Evolutionary conservation across 2,797 vertebrate genomes (phyloP).

Genomic region (Hipposideros larvatus): DNA sequence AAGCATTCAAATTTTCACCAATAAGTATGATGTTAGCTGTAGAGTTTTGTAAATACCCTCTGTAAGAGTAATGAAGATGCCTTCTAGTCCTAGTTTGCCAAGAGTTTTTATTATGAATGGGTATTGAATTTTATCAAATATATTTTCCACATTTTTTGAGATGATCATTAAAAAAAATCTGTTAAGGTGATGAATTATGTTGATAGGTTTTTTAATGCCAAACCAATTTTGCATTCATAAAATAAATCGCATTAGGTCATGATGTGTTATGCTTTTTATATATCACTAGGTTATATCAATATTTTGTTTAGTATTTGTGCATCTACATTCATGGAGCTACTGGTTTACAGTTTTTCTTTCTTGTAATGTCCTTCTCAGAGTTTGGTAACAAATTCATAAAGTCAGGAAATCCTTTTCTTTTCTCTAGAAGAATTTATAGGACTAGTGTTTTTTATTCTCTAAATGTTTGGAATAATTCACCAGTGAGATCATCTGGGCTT

Average conservation of each 20-base stretch:
- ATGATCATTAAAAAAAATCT: neutral
- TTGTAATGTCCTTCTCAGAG: neutral
- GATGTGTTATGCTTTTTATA: neutral
- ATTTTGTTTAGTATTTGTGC: slow-evolving; percentile 30
- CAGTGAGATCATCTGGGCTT: neutral
- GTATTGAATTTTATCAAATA: slow-evolving; percentile 18
- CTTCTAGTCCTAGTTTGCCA: neutral
- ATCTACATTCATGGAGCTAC: neutral
- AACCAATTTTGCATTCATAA: neutral
- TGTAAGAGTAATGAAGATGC: neutral
- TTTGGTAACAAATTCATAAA: neutral
- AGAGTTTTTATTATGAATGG: neutral
- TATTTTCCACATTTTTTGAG: slow-evolving; percentile 34
- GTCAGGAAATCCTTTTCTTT: neutral
- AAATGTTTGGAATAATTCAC: neutral
- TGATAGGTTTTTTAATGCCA: neutral
- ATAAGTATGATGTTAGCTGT: neutral
- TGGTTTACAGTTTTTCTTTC: slow-evolving; percentile 20
- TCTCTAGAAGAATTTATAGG: slow-evolving; percentile 1
- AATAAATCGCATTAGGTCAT: neutral
- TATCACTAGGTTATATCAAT: neutral
- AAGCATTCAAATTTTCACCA: neutral
- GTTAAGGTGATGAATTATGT: neutral
- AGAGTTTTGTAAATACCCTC: neutral
- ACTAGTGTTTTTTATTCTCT: neutral